Conservation (phyloP, 2,888 invertebrate species). For the Ceramica pisi region DNA sequence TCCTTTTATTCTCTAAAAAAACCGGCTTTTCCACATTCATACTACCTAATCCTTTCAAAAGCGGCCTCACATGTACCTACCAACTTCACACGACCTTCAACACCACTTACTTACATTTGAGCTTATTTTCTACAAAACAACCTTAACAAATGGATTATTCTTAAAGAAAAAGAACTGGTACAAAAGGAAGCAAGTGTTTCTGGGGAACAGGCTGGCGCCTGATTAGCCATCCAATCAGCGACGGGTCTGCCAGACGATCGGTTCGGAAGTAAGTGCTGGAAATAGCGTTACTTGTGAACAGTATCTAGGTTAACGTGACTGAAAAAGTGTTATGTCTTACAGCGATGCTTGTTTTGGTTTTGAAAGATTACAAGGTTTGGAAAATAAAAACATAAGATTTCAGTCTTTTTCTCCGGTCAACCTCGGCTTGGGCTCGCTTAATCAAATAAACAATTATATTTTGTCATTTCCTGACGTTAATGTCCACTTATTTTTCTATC, state of each 20-base stretch:
- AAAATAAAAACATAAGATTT: too few relatives aligned
- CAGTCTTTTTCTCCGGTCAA: too few relatives aligned
- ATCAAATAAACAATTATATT: too few relatives aligned
- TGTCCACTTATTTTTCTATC: too few relatives aligned
- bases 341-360: not conserved
- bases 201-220: slow-evolving; percentile 23
- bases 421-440: too few relatives aligned
- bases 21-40: not conserved
- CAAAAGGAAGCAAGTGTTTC: slow-evolving; percentile 36
- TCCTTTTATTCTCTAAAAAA: not conserved
- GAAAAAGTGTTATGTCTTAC: not conserved
- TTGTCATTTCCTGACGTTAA: too few relatives aligned
- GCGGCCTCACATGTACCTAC: not conserved
- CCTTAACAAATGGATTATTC: slow-evolving; percentile 62
- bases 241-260: slow-evolving; percentile 38
- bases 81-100: slow-evolving; percentile 19
- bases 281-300: slow-evolving; percentile 45
- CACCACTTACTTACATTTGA: slow-evolving; percentile 48
- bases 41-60: slow-evolving; percentile 25
- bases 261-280: slow-evolving; percentile 34
- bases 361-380: too few relatives aligned
- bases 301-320: not conserved
- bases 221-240: slow-evolving; percentile 63
- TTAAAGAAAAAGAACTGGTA: slow-evolving; percentile 47
- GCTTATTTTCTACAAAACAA: slow-evolving; percentile 48